Base-by-base conservation (phyloP, 2,113 vertebrate genomes). In the Capreolus pygargus region DNA sequence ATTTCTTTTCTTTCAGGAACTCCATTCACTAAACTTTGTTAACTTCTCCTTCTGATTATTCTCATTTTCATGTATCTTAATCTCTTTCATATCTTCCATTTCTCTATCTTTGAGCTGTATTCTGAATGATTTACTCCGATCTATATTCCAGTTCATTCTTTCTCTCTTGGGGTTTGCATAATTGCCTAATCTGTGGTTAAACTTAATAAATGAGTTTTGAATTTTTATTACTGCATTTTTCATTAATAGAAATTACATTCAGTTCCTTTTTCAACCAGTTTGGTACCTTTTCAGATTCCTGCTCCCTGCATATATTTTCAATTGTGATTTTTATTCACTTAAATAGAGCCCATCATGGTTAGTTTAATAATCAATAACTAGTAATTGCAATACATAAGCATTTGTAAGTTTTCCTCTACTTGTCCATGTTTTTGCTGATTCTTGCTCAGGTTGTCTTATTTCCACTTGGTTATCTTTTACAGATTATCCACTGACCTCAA, bases 401-500 rank as follows among this genome's bases (percentile, higher is more conserved):
- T 93, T 64, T 52, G 3, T n/a, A 91, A 86, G 19, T 88, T 70
- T 91, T 70, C 70, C 79, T 94, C 43, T 79, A 88, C 45, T 55
- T 87, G 58, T 54, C 28, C 54, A 74, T 92, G 7, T 84, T 89
- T 87, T 82, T 78, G 50, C 55, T 87, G 83, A 91, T 88, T 94
- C 30, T 89, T 89, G 36, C 36, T 74, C 74, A 81, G 15, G 64
- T 39, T 86, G 58, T 85, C 67, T 96, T 81, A 91, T 74, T 89
- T 60, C 50, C 47, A 84, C 4, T 83, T 95, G 64, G 7, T 79
- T 84, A 67, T 78, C 16, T 96, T 60, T 93, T 36, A 81, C n/a
- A 97, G 83, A 87, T 95, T 88, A 92, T 81, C 94, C 67, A 95
- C 0, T 86, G 45, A 94, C 36, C 54, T 95, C 67, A 61, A 92